Conservation (phyloP, 2,888 invertebrate species). For the Hymenopus coronatus region DNA sequence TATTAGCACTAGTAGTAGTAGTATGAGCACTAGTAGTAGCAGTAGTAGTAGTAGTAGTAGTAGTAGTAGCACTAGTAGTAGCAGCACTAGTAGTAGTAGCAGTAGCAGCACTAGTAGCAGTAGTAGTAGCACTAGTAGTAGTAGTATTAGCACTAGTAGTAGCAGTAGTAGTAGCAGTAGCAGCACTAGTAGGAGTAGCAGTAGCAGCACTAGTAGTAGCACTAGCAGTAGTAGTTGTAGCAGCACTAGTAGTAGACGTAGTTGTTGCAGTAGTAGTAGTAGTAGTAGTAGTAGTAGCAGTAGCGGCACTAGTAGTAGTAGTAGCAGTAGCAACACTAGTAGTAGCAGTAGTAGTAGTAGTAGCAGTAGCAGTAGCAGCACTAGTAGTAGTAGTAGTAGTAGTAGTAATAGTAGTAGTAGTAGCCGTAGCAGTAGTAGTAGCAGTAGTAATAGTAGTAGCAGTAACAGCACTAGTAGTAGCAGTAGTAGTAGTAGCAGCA, state of each 20-base stretch:
- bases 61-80: too few relatives aligned
- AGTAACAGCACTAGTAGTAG: too few relatives aligned
- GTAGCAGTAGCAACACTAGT: background rate
- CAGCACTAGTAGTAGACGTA: too few relatives aligned
- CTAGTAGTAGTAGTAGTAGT: background rate
- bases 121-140: too few relatives aligned
- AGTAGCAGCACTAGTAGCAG: background rate
- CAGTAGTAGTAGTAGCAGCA: background rate
- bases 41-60: too few relatives aligned
- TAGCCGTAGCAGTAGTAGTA: background rate
- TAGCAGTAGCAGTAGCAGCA: background rate
- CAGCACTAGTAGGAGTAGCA: too few relatives aligned
- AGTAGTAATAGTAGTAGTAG: background rate
- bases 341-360: background rate
- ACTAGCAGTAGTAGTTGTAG: background rate
- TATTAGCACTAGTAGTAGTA: too few relatives aligned
- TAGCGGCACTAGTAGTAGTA: background rate
- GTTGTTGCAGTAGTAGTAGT: background rate
- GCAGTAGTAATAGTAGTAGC: background rate
- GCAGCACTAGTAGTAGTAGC: background rate
- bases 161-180: background rate
- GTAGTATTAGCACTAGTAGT: too few relatives aligned
- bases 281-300: background rate
- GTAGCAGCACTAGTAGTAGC: background rate
- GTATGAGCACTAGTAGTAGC: too few relatives aligned